Conservation (phyloP, 2,113 vertebrate species). For the Myanophis thanlyinensis region DNA sequence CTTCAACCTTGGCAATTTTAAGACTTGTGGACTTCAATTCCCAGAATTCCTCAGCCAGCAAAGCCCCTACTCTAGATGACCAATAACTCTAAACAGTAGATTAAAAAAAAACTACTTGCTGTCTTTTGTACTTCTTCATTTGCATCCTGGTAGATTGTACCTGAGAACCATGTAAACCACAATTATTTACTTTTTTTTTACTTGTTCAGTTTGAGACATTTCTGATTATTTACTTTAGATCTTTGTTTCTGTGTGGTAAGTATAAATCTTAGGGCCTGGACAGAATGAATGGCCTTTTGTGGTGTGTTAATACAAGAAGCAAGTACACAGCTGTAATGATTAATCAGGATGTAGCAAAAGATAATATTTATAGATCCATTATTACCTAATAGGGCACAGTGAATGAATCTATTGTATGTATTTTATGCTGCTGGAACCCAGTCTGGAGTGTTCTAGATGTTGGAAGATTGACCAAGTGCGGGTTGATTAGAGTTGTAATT, state of each 20-base stretch:
- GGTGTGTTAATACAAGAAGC: neutral
- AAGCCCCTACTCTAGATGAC: too few relatives aligned
- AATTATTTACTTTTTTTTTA: neutral
- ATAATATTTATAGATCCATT: neutral
- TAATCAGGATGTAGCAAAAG: neutral
- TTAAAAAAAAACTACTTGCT: neutral
- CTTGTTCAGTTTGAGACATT: neutral
- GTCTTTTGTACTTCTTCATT: neutral
- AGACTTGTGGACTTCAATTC: too few relatives aligned
- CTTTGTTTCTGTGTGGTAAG: neutral
- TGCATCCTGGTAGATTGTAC: neutral
- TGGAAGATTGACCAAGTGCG: neutral
- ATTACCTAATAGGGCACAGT: neutral
- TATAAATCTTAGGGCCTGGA: neutral
- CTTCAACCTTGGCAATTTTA: too few relatives aligned
- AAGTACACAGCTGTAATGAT: neutral
- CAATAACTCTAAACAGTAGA: neutral
- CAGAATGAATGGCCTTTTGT: neutral
- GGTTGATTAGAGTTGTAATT: neutral
- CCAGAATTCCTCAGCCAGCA: too few relatives aligned
- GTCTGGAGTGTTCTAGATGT: neutral
- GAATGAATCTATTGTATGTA: neutral
- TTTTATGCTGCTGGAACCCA: neutral
- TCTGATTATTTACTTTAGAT: neutral
- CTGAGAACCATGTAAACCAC: neutral